Evolutionary conservation across 2,797 vertebrate genomes (phyloP), one percentile per base, ranked within the genome.

Genomic region (Sebastes aleutianus): DNA sequence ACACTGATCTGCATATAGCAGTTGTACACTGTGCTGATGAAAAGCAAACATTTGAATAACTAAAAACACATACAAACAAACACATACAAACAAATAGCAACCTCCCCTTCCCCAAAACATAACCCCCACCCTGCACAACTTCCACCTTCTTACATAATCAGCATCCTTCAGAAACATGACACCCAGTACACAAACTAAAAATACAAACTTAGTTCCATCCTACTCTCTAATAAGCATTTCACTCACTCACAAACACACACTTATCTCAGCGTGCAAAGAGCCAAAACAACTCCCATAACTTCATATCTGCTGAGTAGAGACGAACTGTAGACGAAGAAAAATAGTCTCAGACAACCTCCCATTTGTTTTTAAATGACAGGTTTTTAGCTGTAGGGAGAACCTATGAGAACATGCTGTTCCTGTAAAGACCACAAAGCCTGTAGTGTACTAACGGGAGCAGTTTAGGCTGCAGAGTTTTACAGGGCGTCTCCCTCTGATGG

Each of bases 161-260:
- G 54, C 36, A 26, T 57, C 53, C 50, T 1, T 6, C 58, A 68
- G 85, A 66, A 58, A 91, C 79, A 59, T 1, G 62, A 87, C 16
- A 65, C 78, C 24, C 54, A 1, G 61, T 36, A 67, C 27, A 84
- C 54, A 53, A 79, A 39, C 78, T 80, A 82, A 82, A 82, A 79
- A 81, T 82, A 83, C 50, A 34, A 64, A 32, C 22, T 0, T 1
- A 1, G 0, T n/a, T 67, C 31, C n/a, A n/a, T 13, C 18, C 3
- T 12, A 8, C 29, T n/a, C 12, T 47, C 10, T 3, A 24, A 31
- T 18, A 18, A 53, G 12, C 16, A n/a, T 20, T 20, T 6, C 54
- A 20, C 58, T 11, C 20, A n/a, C 8, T 8, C 26, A 26, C 65
- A 79, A 4, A 76, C 68, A 50, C 26, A 78, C 14, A 14, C 6